phyloP scores from a whole-genome alignment of 2,797 vertebrate species.

The Muraenolepis orangiensis region DNA sequence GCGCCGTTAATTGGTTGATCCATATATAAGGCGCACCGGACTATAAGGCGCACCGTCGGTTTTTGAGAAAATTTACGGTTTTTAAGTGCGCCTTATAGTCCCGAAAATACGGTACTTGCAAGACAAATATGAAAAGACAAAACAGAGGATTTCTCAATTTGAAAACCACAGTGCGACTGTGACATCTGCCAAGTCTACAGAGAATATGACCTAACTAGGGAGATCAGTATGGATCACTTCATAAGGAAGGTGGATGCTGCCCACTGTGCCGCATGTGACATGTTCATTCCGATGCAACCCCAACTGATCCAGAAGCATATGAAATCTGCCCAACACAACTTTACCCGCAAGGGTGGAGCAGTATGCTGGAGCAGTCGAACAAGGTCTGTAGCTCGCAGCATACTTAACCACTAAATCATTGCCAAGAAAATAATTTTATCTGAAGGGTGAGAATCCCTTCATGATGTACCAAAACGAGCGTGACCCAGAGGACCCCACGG shows the following conservation, averaged over 20 bases:
- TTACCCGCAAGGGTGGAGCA: slow-evolving; percentile 91
- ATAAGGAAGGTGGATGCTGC: slow-evolving; percentile 92
- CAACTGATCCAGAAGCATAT: slow-evolving; percentile 89
- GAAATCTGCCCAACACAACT: slow-evolving; percentile 86
- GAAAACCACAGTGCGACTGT: slow-evolving; percentile 81
- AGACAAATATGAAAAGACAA: slow-evolving; percentile 86
- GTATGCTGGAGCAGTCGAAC: slow-evolving; percentile 95
- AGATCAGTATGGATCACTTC: no score
- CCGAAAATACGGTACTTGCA: no score
- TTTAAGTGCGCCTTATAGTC: no score
- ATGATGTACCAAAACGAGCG: slow-evolving; percentile 83
- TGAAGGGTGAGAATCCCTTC: slow-evolving; percentile 92
- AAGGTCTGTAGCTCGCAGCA: slow-evolving; percentile 87
- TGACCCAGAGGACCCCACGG: no score
- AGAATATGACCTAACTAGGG: no score
- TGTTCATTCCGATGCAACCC: slow-evolving; percentile 92
- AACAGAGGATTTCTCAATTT: slow-evolving; percentile 77
- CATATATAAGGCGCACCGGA: no score
- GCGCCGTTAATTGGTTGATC: no score
- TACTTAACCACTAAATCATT: slow-evolving; percentile 95
- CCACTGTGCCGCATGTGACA: slow-evolving; percentile 89
- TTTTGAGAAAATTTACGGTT: no score
- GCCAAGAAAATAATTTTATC: slow-evolving; percentile 80
- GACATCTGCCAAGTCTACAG: slow-evolving; percentile 88
- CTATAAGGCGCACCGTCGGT: no score